These are phyloP conservation scores for Melanotus villosus DNA, from an alignment of 2,888 invertebrate species.

Conservation along the genomic window DNA sequence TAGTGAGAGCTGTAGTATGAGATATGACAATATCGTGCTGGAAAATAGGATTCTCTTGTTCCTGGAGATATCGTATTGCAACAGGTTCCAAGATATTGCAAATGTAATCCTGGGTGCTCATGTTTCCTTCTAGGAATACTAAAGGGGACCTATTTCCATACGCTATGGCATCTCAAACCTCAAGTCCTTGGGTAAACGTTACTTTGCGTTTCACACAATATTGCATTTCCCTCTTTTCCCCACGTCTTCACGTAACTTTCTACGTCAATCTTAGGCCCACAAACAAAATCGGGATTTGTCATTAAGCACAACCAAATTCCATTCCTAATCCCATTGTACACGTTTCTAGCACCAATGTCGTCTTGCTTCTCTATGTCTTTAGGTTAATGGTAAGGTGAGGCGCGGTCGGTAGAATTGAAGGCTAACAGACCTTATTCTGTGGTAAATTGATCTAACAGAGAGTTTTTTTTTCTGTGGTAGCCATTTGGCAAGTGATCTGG, in stretches of 20 bases:
- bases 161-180: not conserved
- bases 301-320: conserved; percentile 3
- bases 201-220: not conserved
- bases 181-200: not conserved
- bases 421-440: not conserved
- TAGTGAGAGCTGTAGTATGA: not conserved
- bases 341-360: not conserved
- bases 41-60: conserved; percentile 8
- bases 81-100: not conserved
- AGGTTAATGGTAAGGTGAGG: not conserved
- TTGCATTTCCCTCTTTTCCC: not conserved
- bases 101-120: not conserved
- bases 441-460: conserved; percentile 1
- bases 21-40: conserved; percentile 8
- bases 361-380: not conserved
- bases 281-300: not conserved
- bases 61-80: not conserved
- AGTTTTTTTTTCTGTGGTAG: not conserved
- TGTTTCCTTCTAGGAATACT: not conserved
- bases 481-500: not conserved
- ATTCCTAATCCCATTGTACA: not conserved
- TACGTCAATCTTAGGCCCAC: not conserved
- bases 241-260: not conserved
- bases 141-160: not conserved
- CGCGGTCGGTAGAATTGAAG: not conserved